Base-by-base conservation (phyloP, 2,888 invertebrate genomes). In the Cephonodes hylas region DNA sequence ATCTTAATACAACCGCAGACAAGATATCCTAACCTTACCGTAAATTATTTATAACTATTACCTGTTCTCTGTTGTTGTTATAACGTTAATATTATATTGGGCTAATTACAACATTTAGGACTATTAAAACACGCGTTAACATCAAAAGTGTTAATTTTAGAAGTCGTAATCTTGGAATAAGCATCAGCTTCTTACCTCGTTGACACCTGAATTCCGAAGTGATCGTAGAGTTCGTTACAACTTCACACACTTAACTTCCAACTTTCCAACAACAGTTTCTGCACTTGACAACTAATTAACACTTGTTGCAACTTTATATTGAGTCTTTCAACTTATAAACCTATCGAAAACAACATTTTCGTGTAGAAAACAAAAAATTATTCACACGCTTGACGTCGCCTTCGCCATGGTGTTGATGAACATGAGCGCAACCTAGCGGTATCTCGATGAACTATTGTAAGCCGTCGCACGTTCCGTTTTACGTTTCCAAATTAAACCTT, bases 181-280 rank as follows among this genome's bases (percentile, higher is more conserved):
- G 88, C 88, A 86, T 89, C 79, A 78, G 74, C 83, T 88, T 85
- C 92, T 91, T 92, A 92, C 93, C 92, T 92, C 92, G 88, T 91
- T 92, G 91, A 92, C 92, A 93, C 91, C 92, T 91, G 89, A 91
- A 90, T 85, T 86, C 85, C 84, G 80, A 85, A 89, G 84, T 84
- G 86, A 89, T 91, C 86, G 83, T 75, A 80, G 88, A 90, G 90
- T 90, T 90, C 88, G 90, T 90, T 90, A 86, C 70, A 90, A 90
- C 89, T 91, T 90, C 86, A 84, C 83, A 81, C 86, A 86, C 84
- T 76, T 86, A 88, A 86, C 88, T 88, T 85, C 74, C 63, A 87
- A 89, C 83, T 89, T 89, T 85, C 71, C 65, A 77, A 73, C 69
- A 76, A 79, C 69, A 84, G 81, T 83, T 69, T 75, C 73, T 74